Evolutionary conservation across 2,888 invertebrate species (phyloP).

Genomic region (Drosophila melanosoma): DNA sequence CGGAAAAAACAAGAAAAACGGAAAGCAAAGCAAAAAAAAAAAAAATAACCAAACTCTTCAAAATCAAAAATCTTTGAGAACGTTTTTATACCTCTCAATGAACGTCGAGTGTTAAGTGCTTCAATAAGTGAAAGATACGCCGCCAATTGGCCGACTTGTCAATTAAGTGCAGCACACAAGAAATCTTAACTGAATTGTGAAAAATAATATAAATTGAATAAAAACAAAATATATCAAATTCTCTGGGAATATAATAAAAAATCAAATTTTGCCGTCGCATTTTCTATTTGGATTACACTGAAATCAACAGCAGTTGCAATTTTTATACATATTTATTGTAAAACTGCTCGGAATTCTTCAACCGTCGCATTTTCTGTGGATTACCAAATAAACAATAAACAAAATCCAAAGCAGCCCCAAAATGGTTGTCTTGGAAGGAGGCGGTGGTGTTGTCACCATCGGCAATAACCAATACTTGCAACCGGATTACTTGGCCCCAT

Average conservation of each 20-base stretch:
- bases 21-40: constrained; percentile 35
- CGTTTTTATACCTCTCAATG: constrained; percentile 26
- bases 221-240: constrained; percentile 13
- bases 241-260: constrained; percentile 37
- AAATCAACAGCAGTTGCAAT: constrained; percentile 21
- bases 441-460: constrained; percentile 94
- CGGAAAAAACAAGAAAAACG: constrained; percentile 68
- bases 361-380: constrained; percentile 34
- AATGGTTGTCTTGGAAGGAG: constrained; percentile 96
- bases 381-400: constrained; percentile 28
- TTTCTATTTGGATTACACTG: constrained; percentile 55
- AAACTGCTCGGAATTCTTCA: constrained; percentile 20
- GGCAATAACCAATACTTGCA: constrained; percentile 97
- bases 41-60: neutral
- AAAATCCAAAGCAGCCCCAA: constrained; percentile 35
- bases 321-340: neutral
- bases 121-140: constrained; percentile 38
- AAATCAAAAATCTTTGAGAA: constrained; percentile 33
- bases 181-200: constrained; percentile 47
- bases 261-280: constrained; percentile 66
- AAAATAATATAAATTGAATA: constrained; percentile 18
- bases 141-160: constrained; percentile 38
- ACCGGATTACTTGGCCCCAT: constrained; percentile 97
- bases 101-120: constrained; percentile 49
- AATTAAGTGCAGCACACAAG: constrained; percentile 44